Evolutionary conservation across 2,113 vertebrate genomes (phyloP).

Genomic region (Amazona vittata): DNA sequence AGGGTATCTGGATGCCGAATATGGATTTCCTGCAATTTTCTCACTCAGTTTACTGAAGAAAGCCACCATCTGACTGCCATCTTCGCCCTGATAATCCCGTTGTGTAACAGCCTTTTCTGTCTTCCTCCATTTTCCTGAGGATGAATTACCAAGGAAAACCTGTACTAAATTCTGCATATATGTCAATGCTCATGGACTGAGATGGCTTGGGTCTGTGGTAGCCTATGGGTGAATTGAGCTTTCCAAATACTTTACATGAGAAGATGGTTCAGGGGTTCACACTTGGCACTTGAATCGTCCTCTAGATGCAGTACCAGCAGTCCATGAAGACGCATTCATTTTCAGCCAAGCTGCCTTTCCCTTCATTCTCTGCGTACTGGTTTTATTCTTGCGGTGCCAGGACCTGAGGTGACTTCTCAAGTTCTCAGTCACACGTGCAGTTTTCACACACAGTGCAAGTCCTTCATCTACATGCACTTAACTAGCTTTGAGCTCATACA

Average conservation of each 20-base stretch:
- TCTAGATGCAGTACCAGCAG: neutral
- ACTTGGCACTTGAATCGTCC: neutral
- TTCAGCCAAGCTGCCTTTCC: neutral
- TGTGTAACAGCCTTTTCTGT: neutral
- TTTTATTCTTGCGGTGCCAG: neutral
- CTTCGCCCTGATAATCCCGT: neutral
- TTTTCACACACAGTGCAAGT: neutral
- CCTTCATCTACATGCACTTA: neutral
- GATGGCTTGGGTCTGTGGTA: neutral
- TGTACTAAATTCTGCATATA: accelerated
- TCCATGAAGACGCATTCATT: neutral
- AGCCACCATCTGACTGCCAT: neutral
- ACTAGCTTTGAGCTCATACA: neutral
- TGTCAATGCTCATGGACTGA: accelerated
- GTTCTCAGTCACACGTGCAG: neutral
- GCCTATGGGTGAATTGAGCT: neutral
- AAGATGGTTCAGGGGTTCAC: neutral
- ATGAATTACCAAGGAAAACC: neutral
- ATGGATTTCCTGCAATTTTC: neutral
- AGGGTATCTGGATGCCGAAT: neutral
- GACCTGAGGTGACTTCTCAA: neutral
- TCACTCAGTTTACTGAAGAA: neutral
- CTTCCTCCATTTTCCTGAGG: neutral
- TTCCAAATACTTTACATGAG: neutral
- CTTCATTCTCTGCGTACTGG: neutral